Base-by-base conservation (phyloP, 2,113 vertebrate species). In the Glaucidium brasilianum region DNA sequence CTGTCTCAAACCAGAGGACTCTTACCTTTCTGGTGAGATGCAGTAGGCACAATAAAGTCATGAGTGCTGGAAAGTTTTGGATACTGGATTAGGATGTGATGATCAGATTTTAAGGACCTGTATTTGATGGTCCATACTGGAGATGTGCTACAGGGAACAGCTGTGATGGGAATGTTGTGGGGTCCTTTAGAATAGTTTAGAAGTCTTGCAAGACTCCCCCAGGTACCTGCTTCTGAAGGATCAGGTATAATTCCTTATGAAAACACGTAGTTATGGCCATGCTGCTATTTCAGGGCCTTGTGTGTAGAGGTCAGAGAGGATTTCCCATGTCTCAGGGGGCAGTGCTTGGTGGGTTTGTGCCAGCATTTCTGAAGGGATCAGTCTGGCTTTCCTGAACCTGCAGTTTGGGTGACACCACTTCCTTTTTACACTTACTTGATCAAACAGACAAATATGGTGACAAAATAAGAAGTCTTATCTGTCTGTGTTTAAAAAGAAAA, bases 231-330 rank as follows among this genome's bases (percentile, higher is more conserved):
- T 84, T 41, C 59, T 47, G 52, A 32, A 45, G 50, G 52, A 37
- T 7, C n/a, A 29, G 27, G 9, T 32, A 1, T 63, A 20, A 15
- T 77, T 87, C 35, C 43, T 55, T 39, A 23, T 69, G 66, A 11
- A 43, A 41, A 56, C 58, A 19, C 17, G 0, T 8, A 5, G 12
- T 34, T 25, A 4, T 2, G 27, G 80, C 32, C 12, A 0, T n/a
- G 55, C 55, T 79, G 52, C 68, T 83, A 1, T 12, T 39, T 27
- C 34, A 39, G 68, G 18, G 2, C 53, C 26, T 52, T 0, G 0
- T 11, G 12, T 25, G 5, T 22, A 25, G 80, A 10, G 69, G 23
- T 17, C 0, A 0, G 29, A 58, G 74, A 9, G 37, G 67, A 29
- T 50, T 13, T 13, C 3, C 0, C 1, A 5, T 49, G 34, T 45